Evolutionary conservation across 2,888 invertebrate species (phyloP).

Genomic region (Dioctria linearis): DNA sequence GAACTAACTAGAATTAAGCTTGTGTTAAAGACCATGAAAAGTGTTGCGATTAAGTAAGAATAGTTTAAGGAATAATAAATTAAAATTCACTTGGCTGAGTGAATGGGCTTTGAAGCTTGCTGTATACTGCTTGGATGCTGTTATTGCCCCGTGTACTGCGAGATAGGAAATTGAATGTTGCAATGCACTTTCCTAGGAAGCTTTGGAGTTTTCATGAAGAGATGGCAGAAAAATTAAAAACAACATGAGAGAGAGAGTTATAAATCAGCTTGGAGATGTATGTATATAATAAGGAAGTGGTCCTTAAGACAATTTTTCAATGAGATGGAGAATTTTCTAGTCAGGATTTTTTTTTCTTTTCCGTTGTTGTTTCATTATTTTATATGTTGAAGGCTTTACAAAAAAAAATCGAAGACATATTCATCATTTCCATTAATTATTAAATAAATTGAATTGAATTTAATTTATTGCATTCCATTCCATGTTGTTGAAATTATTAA

Average conservation of each 20-base stretch:
- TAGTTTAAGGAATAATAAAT: conserved; percentile 59
- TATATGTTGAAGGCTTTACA: no score
- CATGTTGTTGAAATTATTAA: no score
- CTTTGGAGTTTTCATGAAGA: conserved; percentile 25
- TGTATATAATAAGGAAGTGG: no score
- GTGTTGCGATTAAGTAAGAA: conserved; percentile 58
- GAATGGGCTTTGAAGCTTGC: conserved; percentile 14
- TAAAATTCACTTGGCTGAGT: conserved; percentile 56
- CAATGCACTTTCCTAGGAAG: background rate
- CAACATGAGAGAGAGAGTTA: background rate
- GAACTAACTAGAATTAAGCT: conserved; percentile 57
- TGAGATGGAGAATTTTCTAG: no score
- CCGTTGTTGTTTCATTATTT: no score
- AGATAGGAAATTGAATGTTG: conserved; percentile 13
- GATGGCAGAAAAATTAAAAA: conserved; percentile 16
- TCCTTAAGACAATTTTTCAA: no score
- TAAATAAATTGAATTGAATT: no score
- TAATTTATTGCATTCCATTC: no score
- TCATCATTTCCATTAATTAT: no score
- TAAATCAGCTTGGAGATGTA: background rate
- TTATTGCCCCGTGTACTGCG: background rate
- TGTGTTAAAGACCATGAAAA: conserved; percentile 56
- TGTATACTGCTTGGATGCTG: background rate
- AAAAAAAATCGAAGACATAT: no score
- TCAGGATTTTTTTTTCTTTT: no score